Evolutionary conservation across 2,113 vertebrate genomes (phyloP), one percentile per base, ranked within the genome.

Genomic region (Seriola aureovittata): DNA sequence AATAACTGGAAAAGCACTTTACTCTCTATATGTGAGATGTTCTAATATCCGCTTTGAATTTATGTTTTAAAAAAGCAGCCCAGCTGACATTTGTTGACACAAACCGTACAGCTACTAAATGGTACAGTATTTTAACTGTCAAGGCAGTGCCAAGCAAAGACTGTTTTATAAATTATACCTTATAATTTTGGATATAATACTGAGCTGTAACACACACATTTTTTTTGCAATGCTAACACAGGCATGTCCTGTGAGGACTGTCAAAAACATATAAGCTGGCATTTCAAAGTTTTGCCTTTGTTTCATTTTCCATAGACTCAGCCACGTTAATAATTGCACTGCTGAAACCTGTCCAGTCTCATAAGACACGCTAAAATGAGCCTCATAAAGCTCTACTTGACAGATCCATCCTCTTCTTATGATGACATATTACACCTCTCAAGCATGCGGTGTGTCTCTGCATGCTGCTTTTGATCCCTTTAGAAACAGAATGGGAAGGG

Each of bases 401-500:
- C 52, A 81, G 65, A 75, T 52, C 52, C 52, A 8, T 69, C 58
- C 42, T 73, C 65, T 72, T 78, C 40, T 32, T 72, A 46, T 29
- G 69, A 83, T 67, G 71, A 77, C 42, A 72, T 34, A 72, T 76
- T 71, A 48, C 70, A 75, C 78, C 52, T 85, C 58, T 84, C 65
- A 60, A 78, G 54, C 65, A 66, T 70, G 82, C 70, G 71, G 74
- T 71, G 71, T n/a, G 21, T 84, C 80, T 78, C 87, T 73, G 75
- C 54, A 42, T 55, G 75, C 67, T 58, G 70, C 84, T 87, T 87
- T 86, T 82, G 71, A 83, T 85, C 83, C 62, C 9, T 77, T 76
- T 54, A 80, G 38, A 38, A 83, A 54, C 29, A 65, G 34, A 81
- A 76, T 73, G 25, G 67, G 16, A 67, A 29, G 71, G 71, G 63